These are phyloP conservation scores for Eulemur coronatus DNA, from an alignment of 2,797 vertebrate species.

Conservation along the genomic window DNA sequence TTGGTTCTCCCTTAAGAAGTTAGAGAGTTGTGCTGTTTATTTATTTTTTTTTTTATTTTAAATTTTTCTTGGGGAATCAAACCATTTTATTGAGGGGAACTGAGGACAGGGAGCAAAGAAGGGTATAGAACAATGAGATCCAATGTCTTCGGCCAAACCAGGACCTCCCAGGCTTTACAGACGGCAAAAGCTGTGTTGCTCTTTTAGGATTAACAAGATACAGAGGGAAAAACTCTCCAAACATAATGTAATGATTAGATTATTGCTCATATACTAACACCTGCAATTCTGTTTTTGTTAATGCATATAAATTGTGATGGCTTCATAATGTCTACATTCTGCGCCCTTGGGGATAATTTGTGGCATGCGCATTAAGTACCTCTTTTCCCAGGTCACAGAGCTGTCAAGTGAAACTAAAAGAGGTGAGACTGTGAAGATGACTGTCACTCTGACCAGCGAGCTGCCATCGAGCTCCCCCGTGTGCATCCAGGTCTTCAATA, in stretches of 20 bases:
- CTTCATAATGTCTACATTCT: background rate
- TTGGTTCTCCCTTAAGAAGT: background rate
- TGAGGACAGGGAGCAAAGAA: background rate
- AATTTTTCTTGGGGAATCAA: background rate
- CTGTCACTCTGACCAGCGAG: conserved; percentile 66
- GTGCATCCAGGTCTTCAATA: conserved; percentile 81
- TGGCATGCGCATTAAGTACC: background rate
- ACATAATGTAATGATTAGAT: background rate
- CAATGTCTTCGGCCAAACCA: background rate
- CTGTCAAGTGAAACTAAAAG: conserved; percentile 74
- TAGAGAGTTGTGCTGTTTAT: background rate
- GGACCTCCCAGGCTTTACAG: background rate
- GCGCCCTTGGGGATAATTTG: background rate
- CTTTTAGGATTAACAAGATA: background rate
- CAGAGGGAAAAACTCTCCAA: background rate
- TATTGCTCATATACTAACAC: background rate
- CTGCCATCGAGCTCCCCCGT: conserved; percentile 73
- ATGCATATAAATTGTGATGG: background rate
- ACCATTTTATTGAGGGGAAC: background rate
- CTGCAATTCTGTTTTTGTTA: background rate
- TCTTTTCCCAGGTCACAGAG: conserved; percentile 76
- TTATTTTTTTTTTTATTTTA: no score
- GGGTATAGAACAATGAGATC: background rate
- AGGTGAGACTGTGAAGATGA: conserved; percentile 76
- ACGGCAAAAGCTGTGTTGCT: background rate